Evolutionary conservation across 1,140 invertebrate species (phyloP).

Genomic region (Hylyphantes graminicola): DNA sequence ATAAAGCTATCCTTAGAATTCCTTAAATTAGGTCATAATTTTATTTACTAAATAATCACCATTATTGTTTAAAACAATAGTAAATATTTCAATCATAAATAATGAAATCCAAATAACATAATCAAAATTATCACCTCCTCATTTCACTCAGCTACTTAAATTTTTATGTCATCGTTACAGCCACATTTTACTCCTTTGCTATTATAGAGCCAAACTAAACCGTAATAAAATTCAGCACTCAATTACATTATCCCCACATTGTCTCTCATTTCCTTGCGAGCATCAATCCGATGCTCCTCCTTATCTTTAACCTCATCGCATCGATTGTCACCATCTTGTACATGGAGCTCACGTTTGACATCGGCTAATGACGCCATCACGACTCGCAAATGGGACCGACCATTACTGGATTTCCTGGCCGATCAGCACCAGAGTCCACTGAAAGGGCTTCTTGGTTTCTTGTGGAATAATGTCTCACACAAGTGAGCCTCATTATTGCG

Average conservation of each 20-base stretch:
- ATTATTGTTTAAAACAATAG: no score
- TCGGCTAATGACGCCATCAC: constrained; percentile 44
- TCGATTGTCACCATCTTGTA: constrained; percentile 44
- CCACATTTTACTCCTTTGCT: background rate
- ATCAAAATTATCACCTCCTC: no score
- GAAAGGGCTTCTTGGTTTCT: constrained; percentile 23
- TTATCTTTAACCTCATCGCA: constrained; percentile 31
- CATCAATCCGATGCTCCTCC: background rate
- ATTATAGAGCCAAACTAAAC: background rate
- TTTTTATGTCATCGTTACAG: no score
- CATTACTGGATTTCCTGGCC: constrained; percentile 42
- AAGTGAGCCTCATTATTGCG: constrained; percentile 37
- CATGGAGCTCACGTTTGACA: constrained; percentile 53
- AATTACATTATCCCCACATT: no score
- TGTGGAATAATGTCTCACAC: constrained; percentile 37
- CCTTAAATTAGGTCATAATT: no score
- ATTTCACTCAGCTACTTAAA: no score
- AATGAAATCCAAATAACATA: no score
- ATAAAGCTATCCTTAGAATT: no score
- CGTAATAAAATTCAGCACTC: background rate
- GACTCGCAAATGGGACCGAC: constrained; percentile 38
- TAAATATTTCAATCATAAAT: no score
- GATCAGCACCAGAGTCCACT: constrained; percentile 31
- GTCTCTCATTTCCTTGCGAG: constrained; percentile 2
- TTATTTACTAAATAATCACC: no score